Base-by-base conservation (phyloP, 2,888 invertebrate species). In the Melanchra persicariae region DNA sequence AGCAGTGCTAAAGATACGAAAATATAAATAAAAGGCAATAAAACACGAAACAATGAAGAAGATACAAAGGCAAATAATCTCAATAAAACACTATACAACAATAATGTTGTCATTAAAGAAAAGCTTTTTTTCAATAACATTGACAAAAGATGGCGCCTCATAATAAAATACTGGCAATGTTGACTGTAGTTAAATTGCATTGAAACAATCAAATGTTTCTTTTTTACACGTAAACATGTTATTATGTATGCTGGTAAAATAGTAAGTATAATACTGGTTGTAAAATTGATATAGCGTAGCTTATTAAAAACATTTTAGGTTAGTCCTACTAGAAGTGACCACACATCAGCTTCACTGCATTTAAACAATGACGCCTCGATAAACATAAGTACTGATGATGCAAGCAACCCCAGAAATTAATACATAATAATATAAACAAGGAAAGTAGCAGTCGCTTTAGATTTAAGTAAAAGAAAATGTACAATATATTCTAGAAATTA, bases 111-210 rank as follows among this genome's bases (percentile, higher is more conserved):
- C 2, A 69, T 63, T 45, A 26, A 12, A 51, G 17, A 49, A 55
- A 55, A 34, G 26, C 51, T 43, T 40, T 34, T 61, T 43, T 49
- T 68, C 54, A 66, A 55, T 74, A 47, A 54, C 51, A 34, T 55
- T 43, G 45, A 49, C 37, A 67, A 61, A 71, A 60, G 17, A 69
- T n/a, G 43, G 66, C 81, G 71, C 79, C 79, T 72, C 19, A 37
- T 43, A 60, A 37, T 6, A 69, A 37, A 69, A 60, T 60, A 66
- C 30, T 49, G 69, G 76, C 79, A 79, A 79, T 45, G 51, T 52
- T 37, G 65, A 26, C 40, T 12, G 26, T 57, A n/a, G 60, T 37
- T 52, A 66, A 24, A 63, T 63, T 80, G 76, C 66, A 57, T 43
- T 34, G 24, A 37, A 26, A 62, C 17, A 43, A 69, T 61, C 10